Conservation (phyloP, 2,113 vertebrate genomes). For the Microtus richardsoni region DNA sequence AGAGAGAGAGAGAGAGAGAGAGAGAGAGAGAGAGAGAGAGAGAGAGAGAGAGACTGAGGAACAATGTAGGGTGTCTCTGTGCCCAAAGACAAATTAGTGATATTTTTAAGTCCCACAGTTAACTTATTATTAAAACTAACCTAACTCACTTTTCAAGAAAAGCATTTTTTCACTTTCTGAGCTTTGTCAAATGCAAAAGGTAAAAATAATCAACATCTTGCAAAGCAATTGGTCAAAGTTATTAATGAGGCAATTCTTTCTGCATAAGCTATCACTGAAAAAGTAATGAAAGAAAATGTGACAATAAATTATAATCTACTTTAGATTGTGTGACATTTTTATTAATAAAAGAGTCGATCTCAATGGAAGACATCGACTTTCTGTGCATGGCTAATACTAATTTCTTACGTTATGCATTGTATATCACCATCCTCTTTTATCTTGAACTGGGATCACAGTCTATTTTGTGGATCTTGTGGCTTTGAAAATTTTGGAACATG, state of each 20-base stretch:
- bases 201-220: constrained; percentile 72
- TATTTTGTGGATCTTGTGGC: neutral
- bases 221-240: constrained; percentile 71
- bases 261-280: constrained; percentile 69
- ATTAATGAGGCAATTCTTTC: constrained; percentile 76
- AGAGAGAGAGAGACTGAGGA: neutral
- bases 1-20: too few relatives aligned
- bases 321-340: constrained; percentile 73
- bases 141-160: constrained; percentile 1
- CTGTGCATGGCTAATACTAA: constrained; percentile 57
- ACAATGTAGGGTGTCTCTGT: neutral
- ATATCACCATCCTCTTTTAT: neutral
- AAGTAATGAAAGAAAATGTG: constrained; percentile 76
- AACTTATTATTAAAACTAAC: constrained; percentile 58
- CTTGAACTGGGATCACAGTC: neutral
- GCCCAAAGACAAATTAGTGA: neutral
- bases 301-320: constrained; percentile 75
- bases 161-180: constrained; percentile 24
- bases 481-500: neutral
- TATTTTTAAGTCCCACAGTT: neutral
- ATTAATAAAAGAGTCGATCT: constrained; percentile 70
- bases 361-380: constrained; percentile 51
- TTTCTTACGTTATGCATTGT: constrained; percentile 37
- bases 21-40: too few relatives aligned
- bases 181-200: constrained; percentile 65